Evolutionary conservation across 2,888 invertebrate genomes (phyloP).

Genomic region (Zootermopsis nevadensis): DNA sequence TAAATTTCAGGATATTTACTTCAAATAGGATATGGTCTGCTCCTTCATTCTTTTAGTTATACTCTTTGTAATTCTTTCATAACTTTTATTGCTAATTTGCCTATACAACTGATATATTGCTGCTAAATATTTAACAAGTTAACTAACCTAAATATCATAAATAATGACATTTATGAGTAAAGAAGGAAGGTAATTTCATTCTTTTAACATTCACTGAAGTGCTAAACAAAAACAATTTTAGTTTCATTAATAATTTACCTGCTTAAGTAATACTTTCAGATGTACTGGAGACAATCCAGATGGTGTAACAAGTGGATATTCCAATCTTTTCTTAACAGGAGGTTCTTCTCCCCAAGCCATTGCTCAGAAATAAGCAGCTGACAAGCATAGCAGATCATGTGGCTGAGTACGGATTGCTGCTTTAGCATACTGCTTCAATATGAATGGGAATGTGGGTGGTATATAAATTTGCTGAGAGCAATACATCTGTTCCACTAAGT

Average conservation of each 20-base stretch:
- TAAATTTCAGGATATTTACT: too few species aligned
- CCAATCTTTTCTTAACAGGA: conserved; percentile 82
- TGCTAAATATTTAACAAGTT: too few species aligned
- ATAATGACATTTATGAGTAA: too few species aligned
- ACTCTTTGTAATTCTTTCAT: too few species aligned
- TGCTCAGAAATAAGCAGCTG: conserved; percentile 83
- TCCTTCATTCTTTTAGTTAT: too few species aligned
- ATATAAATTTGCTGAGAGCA: conserved; percentile 86
- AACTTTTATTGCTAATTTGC: too few species aligned
- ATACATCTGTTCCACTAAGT: conserved; percentile 77
- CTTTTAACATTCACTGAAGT: too few species aligned
- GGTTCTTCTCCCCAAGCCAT: conserved; percentile 81
- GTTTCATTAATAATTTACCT: conserved; percentile 66
- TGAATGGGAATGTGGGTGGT: conserved; percentile 84
- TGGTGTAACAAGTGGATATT: conserved; percentile 77
- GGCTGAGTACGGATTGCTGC: conserved; percentile 93
- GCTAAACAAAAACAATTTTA: too few species aligned
- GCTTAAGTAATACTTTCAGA: conserved; percentile 79
- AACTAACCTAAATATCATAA: too few species aligned
- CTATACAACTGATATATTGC: too few species aligned
- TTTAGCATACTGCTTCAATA: conserved; percentile 88
- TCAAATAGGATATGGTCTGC: too few species aligned
- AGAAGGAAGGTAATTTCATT: too few species aligned
- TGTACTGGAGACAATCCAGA: conserved; percentile 85
- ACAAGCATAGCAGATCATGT: conserved; percentile 86